Evolutionary conservation across 1,140 invertebrate species (phyloP).

Genomic region (Samia ricini): DNA sequence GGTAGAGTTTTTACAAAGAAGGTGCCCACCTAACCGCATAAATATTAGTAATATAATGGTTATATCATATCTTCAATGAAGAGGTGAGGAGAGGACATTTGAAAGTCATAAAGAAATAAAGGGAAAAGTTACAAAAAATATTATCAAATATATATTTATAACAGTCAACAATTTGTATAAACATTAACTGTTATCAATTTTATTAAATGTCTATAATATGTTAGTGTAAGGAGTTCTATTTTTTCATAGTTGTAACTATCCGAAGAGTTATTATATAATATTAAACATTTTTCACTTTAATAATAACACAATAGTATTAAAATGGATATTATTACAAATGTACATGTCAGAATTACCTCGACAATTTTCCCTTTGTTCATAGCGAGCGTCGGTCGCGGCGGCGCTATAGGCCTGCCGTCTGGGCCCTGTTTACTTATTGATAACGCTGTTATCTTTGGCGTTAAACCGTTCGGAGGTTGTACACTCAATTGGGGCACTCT

Average conservation of each 20-base stretch:
- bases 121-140: conserved; percentile 34
- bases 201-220: conserved; percentile 3
- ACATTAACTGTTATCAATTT: conserved; percentile 6
- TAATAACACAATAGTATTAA: conserved; percentile 38
- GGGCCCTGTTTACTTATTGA: conserved; percentile 25
- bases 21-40: too few species aligned
- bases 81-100: neutral
- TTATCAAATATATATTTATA: conserved; percentile 43
- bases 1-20: too few species aligned
- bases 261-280: too few species aligned
- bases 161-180: conserved; percentile 12
- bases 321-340: conserved; percentile 62
- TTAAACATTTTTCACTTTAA: conserved; percentile 31
- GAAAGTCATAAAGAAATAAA: conserved; percentile 25
- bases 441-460: conserved; percentile 31
- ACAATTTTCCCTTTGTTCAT: conserved; percentile 44
- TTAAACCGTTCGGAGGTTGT: conserved; percentile 39
- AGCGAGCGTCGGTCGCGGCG: conserved; percentile 22
- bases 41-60: too few species aligned
- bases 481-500: conserved; percentile 27
- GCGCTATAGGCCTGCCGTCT: conserved; percentile 25
- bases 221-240: too few species aligned
- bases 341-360: conserved; percentile 72
- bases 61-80: too few species aligned
- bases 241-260: too few species aligned